Percentiles rank a stretch among this genome's conserved stretches.
Evolutionary conservation across 2,888 invertebrate genomes (phyloP).

Genomic region (Drosophila macrospina): DNA sequence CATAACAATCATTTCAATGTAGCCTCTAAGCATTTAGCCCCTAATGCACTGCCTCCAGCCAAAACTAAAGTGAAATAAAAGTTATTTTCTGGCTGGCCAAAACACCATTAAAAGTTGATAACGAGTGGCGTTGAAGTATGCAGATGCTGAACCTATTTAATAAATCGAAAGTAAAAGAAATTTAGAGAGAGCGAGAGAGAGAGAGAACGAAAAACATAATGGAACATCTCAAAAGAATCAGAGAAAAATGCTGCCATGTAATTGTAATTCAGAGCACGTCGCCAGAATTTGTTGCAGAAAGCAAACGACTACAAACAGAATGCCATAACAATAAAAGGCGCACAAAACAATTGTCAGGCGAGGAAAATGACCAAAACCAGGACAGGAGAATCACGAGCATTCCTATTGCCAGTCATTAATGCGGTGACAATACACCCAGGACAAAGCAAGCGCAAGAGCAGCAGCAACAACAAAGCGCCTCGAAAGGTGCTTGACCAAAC

Average conservation of each 20-base stretch:
- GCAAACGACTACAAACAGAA: constrained; percentile 69
- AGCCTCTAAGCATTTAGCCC: constrained; percentile 12
- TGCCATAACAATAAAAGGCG: constrained; percentile 72
- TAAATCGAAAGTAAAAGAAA: constrained; percentile 34
- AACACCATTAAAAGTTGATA: constrained; percentile 76
- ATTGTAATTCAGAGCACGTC: constrained; percentile 80
- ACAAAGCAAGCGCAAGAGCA: constrained; percentile 48
- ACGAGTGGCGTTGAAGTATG: constrained; percentile 65
- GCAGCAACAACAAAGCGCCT: constrained; percentile 31
- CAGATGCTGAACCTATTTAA: constrained; percentile 51
- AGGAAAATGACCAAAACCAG: constrained; percentile 64
- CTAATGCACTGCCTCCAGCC: constrained; percentile 29
- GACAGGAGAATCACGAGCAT: constrained; percentile 14
- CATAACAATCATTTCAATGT: constrained; percentile 59
- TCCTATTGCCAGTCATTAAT: constrained; percentile 66
- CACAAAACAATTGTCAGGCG: constrained; percentile 70
- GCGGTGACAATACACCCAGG: constrained; percentile 58
- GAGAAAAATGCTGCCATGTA: constrained; percentile 47
- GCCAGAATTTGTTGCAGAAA: constrained; percentile 71
- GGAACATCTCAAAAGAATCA: constrained; percentile 44
- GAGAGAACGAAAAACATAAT: constrained; percentile 31
- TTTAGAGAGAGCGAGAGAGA: constrained; percentile 3
- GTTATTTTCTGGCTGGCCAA: constrained; percentile 24
- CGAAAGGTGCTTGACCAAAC: constrained; percentile 76
- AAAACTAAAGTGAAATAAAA: constrained; percentile 31